Evolutionary conservation across 2,888 invertebrate genomes (phyloP).

Genomic region (Sphaerophoria taeniata): DNA sequence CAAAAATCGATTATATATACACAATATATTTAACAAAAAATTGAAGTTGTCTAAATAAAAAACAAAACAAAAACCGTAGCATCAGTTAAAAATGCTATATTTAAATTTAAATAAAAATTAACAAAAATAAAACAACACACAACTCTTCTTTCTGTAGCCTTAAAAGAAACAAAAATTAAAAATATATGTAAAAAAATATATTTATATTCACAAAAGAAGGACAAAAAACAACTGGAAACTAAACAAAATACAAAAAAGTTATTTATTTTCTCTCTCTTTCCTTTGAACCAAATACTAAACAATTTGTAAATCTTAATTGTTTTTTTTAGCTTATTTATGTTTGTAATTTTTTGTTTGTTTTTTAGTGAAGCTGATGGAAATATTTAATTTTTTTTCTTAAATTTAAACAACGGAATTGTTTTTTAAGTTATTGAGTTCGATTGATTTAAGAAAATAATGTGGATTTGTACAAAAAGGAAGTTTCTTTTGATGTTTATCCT

Average conservation of each 20-base stretch:
- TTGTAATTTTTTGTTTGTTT: too few species aligned
- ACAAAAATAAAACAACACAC: conserved; percentile 50
- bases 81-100: conserved; percentile 63
- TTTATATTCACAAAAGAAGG: conserved; percentile 56
- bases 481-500: conserved; percentile 41
- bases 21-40: conserved; percentile 49
- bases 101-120: conserved; percentile 35
- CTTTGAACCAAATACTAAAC: conserved; percentile 65
- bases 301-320: conserved; percentile 45
- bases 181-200: conserved; percentile 26
- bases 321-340: conserved; percentile 36
- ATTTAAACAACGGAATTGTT: conserved; percentile 1
- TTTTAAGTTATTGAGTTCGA: conserved; percentile 29
- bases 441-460: neutral
- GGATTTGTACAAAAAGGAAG: conserved; percentile 16
- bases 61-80: conserved; percentile 39
- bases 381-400: conserved; percentile 26
- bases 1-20: conserved; percentile 47
- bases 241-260: conserved; percentile 11
- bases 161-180: conserved; percentile 32
- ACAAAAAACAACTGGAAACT: conserved; percentile 40
- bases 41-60: conserved; percentile 57
- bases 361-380: conserved; percentile 43
- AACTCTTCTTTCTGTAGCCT: conserved; percentile 67
- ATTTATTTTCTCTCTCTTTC: conserved; percentile 39